Percentiles rank a stretch among this genome's conserved stretches.
Evolutionary conservation across 2,888 invertebrate genomes (phyloP).

Genomic region (Lomographa bimaculata): DNA sequence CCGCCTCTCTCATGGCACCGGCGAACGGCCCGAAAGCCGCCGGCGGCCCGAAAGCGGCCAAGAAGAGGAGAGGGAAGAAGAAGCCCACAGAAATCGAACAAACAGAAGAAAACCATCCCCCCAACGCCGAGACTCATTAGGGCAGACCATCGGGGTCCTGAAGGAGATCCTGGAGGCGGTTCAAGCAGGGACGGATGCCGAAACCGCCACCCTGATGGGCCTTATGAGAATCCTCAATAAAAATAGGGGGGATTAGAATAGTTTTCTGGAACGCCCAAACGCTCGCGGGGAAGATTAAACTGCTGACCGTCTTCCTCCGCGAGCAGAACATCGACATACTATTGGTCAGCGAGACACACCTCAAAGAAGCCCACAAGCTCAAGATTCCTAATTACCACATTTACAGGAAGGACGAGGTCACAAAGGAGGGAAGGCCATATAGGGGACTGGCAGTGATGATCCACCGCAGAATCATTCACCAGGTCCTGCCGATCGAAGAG

Average conservation of each 20-base stretch:
- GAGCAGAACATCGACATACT: conserved; percentile 5
- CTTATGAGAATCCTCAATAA: conserved; percentile 6
- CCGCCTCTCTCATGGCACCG: background rate
- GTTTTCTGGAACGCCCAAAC: conserved; percentile 8
- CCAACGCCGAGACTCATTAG: background rate
- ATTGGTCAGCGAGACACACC: conserved; percentile 7
- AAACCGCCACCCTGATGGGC: conserved; percentile 7
- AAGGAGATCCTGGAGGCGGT: conserved; percentile 11
- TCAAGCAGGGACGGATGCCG: conserved; percentile 2
- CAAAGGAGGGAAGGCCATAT: background rate
- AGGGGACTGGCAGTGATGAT: conserved; percentile 2
- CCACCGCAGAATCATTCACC: conserved; percentile 2
- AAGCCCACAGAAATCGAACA: background rate
- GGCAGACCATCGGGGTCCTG: conserved; percentile 4
- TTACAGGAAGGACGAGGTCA: conserved; percentile 8
- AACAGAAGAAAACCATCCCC: background rate
- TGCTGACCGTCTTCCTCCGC: conserved; percentile 12
- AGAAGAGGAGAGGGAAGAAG: background rate
- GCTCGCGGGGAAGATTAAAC: conserved; percentile 13
- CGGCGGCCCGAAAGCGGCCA: background rate
- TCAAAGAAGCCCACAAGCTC: background rate
- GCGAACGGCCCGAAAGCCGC: conserved; percentile 1
- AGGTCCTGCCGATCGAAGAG: background rate
- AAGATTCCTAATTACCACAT: conserved; percentile 1
- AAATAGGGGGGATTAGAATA: conserved; percentile 7